Base-by-base conservation (phyloP, 2,888 invertebrate genomes). In the Oasisia sp. region DNA sequence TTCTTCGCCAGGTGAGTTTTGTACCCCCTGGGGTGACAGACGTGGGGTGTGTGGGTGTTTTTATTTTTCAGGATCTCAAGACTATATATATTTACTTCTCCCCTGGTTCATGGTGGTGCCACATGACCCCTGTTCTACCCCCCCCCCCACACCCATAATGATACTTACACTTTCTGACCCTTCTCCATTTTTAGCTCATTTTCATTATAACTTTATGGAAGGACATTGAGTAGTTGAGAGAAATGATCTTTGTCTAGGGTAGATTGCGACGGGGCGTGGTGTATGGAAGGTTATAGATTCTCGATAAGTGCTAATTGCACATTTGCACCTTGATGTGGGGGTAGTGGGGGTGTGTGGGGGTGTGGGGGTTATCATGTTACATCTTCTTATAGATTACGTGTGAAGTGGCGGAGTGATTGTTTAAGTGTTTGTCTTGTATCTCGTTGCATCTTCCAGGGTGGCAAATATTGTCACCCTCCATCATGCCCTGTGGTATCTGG, bases 1-100 rank as follows among this genome's bases (percentile, higher is more conserved):
- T 74, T 74, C 74, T 74, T 74, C 74, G 74, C 74, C 74, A 74
- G 74, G 74, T 74, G n/a, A 74, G 74, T 74, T 19, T 74, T 74
- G 74, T 74, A 19, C 74, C 19, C 56, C 11, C 74, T 19, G 74
- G 74, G 19, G 27, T 38, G 38, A 38, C 38, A 38, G 58, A 58
- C 5, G 58, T 58, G 58, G 11, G 11, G 0, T 14, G 14, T 74
- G 74, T 19, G 7, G 74, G 27, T 74, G 27, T 74, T 74, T 58
- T 58, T 7, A 74, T 74, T 74, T 74, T 74, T n/a, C 74, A 74
- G 74, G 74, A 19, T 27, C 74, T 14, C 50, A 50, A 50, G 50
- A 50, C 50, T 50, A 12, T 50, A 50, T 50, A 50, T 1, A 45
- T 45, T 45, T 9, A 9, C 11, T 45, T 45, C 11, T 45, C 9